Evolutionary conservation across 2,113 vertebrate genomes (phyloP), one percentile per base, ranked within the genome.

Genomic region (Otocyon megalotis): DNA sequence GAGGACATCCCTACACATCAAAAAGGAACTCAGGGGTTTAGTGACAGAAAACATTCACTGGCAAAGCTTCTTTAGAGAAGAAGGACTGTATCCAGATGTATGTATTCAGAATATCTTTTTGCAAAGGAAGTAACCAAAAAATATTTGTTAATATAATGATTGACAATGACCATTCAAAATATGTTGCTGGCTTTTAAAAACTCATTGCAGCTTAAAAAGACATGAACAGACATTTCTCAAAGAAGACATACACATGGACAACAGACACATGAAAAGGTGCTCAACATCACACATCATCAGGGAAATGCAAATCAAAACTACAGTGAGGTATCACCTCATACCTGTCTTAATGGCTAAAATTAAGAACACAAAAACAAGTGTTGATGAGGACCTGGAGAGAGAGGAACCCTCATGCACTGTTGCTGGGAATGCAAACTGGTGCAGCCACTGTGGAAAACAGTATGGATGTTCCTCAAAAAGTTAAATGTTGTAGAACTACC

Each of bases 51-150:
- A 97, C 14, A 32, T 37, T 83, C 86, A 90, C 8, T 67, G 17
- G 71, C 56, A 62, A 94, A 28, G 4, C 9, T 85, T 89, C 48
- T 87, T 82, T 69, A 96, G 53, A 56, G 35, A 85, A 11, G 28
- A 67, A 8, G 12, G 16, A 65, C 37, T 56, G 32, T 56, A 94
- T 69, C 11, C 14, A 16, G 20, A 86, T 50, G 71, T 82, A 94
- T 71, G 24, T 88, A 81, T 54, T 26, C 71, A 96, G 58, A 63
- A 84, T 12, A 91, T 8, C 14, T 74, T 76, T 96, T 88, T 79
- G n/a, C 63, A 96, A 53, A 88, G 48, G n/a, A 93, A 74, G 22
- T 76, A 76, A 28, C 30, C 20, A 83, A 90, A 82, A 86, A 94
- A 37, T 74, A 74, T 60, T 50, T 96, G 20, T 62, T 67, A 17